Percentiles rank a stretch among this genome's conserved stretches.
Evolutionary conservation across 2,113 vertebrate species (phyloP).

Genomic region (Perca fluviatilis): DNA sequence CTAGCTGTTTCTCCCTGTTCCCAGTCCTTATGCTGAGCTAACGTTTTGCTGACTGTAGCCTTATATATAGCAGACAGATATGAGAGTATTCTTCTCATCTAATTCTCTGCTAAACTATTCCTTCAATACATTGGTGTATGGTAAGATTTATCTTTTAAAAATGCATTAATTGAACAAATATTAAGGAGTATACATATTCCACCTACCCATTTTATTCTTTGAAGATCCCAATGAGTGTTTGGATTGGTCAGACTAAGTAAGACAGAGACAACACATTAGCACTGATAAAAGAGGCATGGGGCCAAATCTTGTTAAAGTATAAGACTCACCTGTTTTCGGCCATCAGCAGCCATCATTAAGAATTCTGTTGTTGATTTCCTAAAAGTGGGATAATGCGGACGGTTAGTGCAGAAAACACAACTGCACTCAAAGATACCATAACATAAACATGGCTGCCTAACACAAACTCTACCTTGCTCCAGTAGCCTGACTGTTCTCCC

Average conservation of each 20-base stretch:
- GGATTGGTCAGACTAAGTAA: slow-evolving; percentile 76
- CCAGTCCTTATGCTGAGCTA: background rate
- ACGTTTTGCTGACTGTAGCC: background rate
- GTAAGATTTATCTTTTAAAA: background rate
- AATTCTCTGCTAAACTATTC: background rate
- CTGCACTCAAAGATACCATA: background rate
- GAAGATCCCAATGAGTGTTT: slow-evolving; percentile 74
- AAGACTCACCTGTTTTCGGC: slow-evolving; percentile 69
- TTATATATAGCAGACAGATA: background rate
- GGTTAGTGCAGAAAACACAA: slow-evolving; percentile 20
- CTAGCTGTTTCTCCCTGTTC: background rate
- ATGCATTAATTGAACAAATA: background rate
- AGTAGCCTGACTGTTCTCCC: slow-evolving; percentile 39
- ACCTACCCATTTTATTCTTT: slow-evolving; percentile 83
- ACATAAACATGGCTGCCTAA: background rate
- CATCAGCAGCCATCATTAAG: slow-evolving; percentile 40
- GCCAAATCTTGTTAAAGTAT: background rate
- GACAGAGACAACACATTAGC: slow-evolving; percentile 42
- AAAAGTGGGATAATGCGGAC: slow-evolving; percentile 17
- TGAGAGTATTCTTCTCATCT: background rate
- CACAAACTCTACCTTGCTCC: slow-evolving; percentile 66
- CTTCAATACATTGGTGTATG: background rate
- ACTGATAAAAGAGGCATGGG: background rate
- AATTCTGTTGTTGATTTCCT: slow-evolving; percentile 72
- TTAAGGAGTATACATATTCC: background rate